These are phyloP conservation scores for Adelphocoris suturalis DNA, from an alignment of 2,888 invertebrate species.

Conservation along the genomic window DNA sequence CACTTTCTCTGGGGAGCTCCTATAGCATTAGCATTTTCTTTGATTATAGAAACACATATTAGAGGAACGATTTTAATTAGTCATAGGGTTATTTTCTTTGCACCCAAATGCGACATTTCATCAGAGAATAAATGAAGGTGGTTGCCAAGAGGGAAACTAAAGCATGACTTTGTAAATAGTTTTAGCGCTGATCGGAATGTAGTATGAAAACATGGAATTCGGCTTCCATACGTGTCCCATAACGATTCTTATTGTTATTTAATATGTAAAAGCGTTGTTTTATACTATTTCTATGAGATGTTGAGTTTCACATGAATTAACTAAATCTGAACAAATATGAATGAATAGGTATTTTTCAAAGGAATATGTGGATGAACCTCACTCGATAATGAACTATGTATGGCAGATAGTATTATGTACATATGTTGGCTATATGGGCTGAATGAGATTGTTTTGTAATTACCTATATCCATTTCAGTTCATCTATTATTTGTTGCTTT, in stretches of 20 bases:
- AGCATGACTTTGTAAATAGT: neutral
- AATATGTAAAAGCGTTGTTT: conserved; percentile 24
- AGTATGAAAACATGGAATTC: conserved; percentile 12
- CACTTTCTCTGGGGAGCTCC: conserved; percentile 24
- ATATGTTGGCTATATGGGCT: conserved; percentile 16
- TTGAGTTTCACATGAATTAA: conserved; percentile 12
- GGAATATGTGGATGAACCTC: conserved; percentile 1
- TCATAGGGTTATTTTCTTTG: neutral
- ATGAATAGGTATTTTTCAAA: neutral
- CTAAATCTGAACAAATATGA: neutral
- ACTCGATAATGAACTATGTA: neutral
- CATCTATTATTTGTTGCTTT: neutral
- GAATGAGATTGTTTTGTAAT: neutral
- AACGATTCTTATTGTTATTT: conserved; percentile 34
- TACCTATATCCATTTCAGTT: neutral
- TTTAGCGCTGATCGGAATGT: neutral
- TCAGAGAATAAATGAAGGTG: neutral
- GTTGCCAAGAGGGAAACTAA: neutral
- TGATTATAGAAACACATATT: neutral
- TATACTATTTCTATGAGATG: conserved; percentile 30
- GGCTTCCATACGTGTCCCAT: conserved; percentile 14
- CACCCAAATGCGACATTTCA: neutral
- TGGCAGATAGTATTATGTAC: neutral
- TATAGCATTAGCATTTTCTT: neutral
- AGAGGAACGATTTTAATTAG: neutral